phyloP scores from a whole-genome alignment of 2,797 vertebrate species.

The Leuciscus waleckii region DNA sequence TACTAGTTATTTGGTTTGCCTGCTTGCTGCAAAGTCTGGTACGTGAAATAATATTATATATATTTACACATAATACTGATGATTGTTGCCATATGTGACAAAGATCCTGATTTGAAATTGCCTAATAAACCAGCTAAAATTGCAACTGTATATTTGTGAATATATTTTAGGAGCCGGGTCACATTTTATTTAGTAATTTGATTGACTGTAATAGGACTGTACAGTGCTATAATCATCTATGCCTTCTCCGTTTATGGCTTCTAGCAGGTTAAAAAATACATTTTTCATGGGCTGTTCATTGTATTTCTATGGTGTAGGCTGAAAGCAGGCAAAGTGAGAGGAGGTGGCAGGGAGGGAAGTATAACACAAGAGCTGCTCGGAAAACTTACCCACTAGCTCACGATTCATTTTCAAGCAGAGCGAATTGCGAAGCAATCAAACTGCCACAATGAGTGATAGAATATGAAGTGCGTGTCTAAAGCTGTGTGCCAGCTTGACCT shows the following conservation, averaged over 20 bases:
- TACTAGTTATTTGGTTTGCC: background rate
- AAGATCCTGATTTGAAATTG: background rate
- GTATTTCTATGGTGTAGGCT: slow-evolving; percentile 3
- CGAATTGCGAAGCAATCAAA: background rate
- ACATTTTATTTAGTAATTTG: background rate
- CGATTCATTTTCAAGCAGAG: slow-evolving; percentile 15
- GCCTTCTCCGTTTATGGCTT: background rate
- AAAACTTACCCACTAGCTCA: background rate
- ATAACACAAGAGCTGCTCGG: background rate
- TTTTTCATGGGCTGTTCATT: background rate
- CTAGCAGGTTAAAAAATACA: background rate
- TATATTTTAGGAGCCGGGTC: background rate
- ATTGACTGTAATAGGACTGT: background rate
- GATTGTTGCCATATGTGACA: background rate
- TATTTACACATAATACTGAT: background rate
- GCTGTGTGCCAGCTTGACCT: background rate
- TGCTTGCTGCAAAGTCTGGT: background rate
- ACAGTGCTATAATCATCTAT: background rate
- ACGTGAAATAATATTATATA: background rate
- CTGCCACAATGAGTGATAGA: slow-evolving; percentile 12
- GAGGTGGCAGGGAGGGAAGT: background rate
- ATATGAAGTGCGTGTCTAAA: background rate
- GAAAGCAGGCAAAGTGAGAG: slow-evolving; percentile 6
- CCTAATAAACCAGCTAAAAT: background rate
- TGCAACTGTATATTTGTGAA: background rate